phyloP scores from a whole-genome alignment of 2,797 vertebrate species.

The Platalea minor region DNA sequence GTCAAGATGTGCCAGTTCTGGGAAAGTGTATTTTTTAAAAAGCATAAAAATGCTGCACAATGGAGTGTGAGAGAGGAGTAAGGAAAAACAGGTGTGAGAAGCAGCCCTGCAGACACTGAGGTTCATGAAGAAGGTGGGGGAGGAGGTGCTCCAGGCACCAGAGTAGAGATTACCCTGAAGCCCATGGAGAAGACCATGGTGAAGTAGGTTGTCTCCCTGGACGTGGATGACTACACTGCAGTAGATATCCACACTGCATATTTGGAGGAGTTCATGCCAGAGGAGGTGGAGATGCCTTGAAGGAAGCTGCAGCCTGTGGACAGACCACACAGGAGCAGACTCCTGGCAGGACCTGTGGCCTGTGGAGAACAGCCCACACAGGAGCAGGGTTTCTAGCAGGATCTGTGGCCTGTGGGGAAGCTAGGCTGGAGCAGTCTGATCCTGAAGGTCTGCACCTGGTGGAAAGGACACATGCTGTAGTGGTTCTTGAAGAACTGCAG shows the following conservation, averaged over 20 bases:
- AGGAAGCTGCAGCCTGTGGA: not conserved
- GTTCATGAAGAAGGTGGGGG: not conserved
- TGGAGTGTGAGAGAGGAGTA: not conserved
- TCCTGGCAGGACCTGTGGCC: not conserved
- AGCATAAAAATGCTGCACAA: not conserved
- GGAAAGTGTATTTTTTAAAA: not conserved
- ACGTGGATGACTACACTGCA: not conserved
- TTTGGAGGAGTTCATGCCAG: not conserved
- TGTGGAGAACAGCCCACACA: not conserved
- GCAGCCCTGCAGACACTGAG: not conserved
- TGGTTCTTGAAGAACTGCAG: not conserved
- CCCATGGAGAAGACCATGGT: not conserved
- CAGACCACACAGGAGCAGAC: not conserved
- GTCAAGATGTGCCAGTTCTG: not conserved
- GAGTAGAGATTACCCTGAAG: not conserved
- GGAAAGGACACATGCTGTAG: not conserved
- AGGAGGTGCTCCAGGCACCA: accelerated
- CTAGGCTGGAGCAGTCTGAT: not conserved
- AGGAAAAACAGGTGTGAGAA: not conserved
- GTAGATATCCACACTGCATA: not conserved
- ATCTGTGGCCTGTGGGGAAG: not conserved
- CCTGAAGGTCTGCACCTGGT: not conserved
- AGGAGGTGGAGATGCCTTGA: not conserved
- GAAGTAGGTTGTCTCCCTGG: not conserved
- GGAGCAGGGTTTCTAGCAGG: not conserved